phyloP scores from a whole-genome alignment of 2,888 invertebrate species.

The Rhamphomyia laevipes region DNA sequence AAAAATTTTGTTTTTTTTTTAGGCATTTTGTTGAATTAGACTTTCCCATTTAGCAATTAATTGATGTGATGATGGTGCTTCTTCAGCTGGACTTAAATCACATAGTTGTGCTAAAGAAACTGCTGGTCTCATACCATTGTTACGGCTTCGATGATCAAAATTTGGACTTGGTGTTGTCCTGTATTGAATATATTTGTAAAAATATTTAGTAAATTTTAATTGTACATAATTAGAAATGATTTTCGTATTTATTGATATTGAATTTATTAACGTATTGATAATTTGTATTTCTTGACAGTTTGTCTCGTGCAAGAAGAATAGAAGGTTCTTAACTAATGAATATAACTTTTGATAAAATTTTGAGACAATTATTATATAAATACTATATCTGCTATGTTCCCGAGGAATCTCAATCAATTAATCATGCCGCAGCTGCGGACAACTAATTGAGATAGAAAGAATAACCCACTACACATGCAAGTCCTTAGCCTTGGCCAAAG shows the following conservation, averaged over 20 bases:
- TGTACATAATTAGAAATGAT: neutral
- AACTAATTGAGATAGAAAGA: too few relatives aligned
- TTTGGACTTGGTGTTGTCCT: constrained; percentile 28
- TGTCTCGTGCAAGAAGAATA: too few relatives aligned
- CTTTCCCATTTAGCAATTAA: constrained; percentile 75
- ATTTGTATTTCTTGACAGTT: too few relatives aligned
- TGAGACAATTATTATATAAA: too few relatives aligned
- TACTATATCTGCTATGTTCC: too few relatives aligned
- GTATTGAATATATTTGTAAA: constrained; percentile 9
- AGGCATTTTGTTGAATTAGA: constrained; percentile 48
- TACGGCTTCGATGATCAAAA: constrained; percentile 17
- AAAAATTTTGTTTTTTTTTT: constrained; percentile 5
- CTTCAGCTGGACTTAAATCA: constrained; percentile 47
- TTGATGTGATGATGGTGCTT: constrained; percentile 56
- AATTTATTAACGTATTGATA: constrained; percentile 2
- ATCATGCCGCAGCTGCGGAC: too few relatives aligned
- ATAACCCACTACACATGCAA: too few relatives aligned
- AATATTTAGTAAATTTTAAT: neutral
- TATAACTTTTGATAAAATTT: too few relatives aligned
- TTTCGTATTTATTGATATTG: too few relatives aligned
- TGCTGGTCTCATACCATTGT: constrained; percentile 49
- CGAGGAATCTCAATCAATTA: too few relatives aligned
- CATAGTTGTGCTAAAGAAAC: constrained; percentile 57
- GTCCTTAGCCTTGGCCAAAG: too few relatives aligned
- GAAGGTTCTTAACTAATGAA: too few relatives aligned